Conservation (phyloP, 2,888 invertebrate genomes). For the Pimpla rufipes region DNA sequence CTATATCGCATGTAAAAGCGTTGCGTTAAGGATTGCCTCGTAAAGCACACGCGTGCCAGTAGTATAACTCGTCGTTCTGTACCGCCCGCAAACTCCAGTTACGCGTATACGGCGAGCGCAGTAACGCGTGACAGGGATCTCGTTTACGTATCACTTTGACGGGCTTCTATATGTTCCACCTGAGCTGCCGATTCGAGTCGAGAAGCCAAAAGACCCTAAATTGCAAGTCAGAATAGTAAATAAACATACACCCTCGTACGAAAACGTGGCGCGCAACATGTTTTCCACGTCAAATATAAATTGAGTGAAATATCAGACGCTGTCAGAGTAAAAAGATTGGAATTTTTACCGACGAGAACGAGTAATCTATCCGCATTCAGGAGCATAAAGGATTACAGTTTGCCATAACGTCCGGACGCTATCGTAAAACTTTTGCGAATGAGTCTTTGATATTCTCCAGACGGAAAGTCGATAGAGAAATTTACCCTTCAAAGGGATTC, state of each 20-base stretch:
- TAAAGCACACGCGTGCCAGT: constrained; percentile 60
- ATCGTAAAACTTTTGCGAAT: neutral
- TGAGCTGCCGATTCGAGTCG: neutral
- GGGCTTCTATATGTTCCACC: neutral
- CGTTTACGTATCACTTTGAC: constrained; percentile 51
- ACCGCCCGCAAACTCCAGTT: constrained; percentile 36
- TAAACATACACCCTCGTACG: neutral
- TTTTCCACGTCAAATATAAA: neutral
- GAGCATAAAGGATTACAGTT: neutral
- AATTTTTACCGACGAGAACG: neutral
- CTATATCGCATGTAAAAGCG: constrained; percentile 43
- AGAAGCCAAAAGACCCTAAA: neutral
- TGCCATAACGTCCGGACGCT: neutral
- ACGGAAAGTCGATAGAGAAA: constrained; percentile 22
- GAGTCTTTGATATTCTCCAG: constrained; percentile 8
- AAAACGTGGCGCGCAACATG: neutral
- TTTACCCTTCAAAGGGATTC: constrained; percentile 15
- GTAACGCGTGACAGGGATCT: constrained; percentile 16
- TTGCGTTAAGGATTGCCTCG: constrained; percentile 58
- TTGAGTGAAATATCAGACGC: neutral
- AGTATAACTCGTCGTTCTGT: constrained; percentile 50
- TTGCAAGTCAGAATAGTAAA: neutral
- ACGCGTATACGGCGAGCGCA: constrained; percentile 17
- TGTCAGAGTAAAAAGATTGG: neutral
- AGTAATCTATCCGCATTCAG: neutral